Conservation (phyloP, 2,113 vertebrate genomes). For the Paratilapia polleni region DNA sequence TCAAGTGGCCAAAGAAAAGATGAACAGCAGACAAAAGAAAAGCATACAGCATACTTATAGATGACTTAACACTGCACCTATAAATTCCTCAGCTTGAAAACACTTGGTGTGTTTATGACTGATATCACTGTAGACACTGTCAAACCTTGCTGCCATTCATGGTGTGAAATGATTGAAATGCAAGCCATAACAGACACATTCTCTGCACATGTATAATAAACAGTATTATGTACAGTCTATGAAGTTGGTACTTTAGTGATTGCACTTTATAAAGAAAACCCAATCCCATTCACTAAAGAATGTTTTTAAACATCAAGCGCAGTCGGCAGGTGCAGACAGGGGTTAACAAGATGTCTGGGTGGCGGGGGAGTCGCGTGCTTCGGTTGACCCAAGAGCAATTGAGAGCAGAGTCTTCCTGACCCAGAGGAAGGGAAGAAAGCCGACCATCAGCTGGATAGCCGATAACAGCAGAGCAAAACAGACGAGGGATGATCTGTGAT, state of each 20-base stretch:
- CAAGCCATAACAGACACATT: background rate
- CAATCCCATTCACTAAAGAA: background rate
- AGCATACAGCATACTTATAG: constrained; percentile 16
- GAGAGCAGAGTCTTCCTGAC: background rate
- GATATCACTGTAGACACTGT: background rate
- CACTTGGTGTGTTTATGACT: background rate
- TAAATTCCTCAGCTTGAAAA: constrained; percentile 6
- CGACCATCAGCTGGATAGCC: background rate
- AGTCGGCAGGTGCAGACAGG: background rate
- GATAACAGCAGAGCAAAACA: background rate
- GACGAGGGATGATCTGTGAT: background rate
- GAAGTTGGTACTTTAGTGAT: background rate
- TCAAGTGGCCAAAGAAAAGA: constrained; percentile 9
- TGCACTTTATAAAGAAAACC: background rate
- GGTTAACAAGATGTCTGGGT: background rate
- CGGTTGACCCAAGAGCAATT: background rate
- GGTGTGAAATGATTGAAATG: background rate
- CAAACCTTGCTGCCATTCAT: background rate
- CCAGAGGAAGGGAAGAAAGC: background rate
- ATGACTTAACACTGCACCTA: background rate
- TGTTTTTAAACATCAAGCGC: background rate
- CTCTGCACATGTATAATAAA: background rate
- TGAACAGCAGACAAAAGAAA: constrained; percentile 7
- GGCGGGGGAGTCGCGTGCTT: background rate
- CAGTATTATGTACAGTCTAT: background rate